A percentile compares a stretch with the other conserved stretches of the same genome.
These are phyloP conservation scores for Scaptomyza cyrtandrae DNA, from an alignment of 2,888 invertebrate species.

Conservation along the genomic window DNA sequence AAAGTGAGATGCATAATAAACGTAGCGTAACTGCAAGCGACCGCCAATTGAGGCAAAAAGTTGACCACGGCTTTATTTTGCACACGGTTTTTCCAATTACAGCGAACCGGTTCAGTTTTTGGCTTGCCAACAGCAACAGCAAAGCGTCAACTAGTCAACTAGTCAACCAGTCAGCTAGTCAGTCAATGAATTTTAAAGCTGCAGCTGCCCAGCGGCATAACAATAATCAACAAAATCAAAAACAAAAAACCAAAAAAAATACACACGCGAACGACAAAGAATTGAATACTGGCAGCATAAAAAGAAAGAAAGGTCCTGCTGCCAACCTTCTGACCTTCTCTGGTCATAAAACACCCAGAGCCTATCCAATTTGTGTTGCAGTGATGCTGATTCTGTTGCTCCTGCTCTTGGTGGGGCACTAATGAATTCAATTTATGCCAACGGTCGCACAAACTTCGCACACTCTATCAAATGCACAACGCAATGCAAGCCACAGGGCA, in stretches of 20 bases:
- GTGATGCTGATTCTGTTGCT: neutral
- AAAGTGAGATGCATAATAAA: slow-evolving; percentile 38
- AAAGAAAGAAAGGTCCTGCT: neutral
- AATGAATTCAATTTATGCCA: slow-evolving; percentile 65
- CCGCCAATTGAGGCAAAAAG: slow-evolving; percentile 12
- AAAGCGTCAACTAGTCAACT: slow-evolving; percentile 17
- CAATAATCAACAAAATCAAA: slow-evolving; percentile 31
- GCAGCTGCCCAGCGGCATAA: slow-evolving; percentile 39
- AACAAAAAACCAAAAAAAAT: neutral
- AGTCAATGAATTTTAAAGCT: slow-evolving; percentile 3
- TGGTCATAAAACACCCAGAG: neutral
- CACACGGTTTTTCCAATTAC: slow-evolving; percentile 38
- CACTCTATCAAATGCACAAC: slow-evolving; percentile 47
- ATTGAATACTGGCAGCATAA: slow-evolving; percentile 8
- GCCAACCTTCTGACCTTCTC: neutral
- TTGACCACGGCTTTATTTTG: slow-evolving; percentile 13
- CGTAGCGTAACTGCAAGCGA: slow-evolving; percentile 4
- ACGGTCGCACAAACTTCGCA: slow-evolving; percentile 44
- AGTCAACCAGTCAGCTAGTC: slow-evolving; percentile 14
- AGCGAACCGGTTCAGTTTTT: slow-evolving; percentile 13
- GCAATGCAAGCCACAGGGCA: slow-evolving; percentile 1
- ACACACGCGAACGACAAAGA: neutral
- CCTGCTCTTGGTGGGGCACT: slow-evolving; percentile 4
- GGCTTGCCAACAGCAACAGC: neutral
- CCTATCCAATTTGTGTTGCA: slow-evolving; percentile 11